Evolutionary conservation across 2,113 vertebrate species (phyloP).

Genomic region (Drymodes brunneopygia): DNA sequence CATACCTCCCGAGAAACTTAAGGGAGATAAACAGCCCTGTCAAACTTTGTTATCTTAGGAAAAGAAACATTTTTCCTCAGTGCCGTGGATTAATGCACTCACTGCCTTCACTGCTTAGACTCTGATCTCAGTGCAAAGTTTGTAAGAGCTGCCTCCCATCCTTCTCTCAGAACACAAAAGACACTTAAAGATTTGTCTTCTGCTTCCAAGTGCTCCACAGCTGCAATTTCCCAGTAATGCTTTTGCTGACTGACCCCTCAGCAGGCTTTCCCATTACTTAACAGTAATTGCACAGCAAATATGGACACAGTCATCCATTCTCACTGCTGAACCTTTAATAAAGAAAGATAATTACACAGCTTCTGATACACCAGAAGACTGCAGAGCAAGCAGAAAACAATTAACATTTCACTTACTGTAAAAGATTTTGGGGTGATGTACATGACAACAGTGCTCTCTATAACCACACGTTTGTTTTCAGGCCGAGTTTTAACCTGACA

Average conservation of each 20-base stretch:
- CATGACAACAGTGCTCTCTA: neutral
- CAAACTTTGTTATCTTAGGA: neutral
- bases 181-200: neutral
- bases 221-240: neutral
- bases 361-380: neutral
- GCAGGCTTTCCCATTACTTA: neutral
- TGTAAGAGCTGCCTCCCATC: neutral
- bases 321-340: neutral
- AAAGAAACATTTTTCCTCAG: neutral
- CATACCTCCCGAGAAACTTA: constrained; percentile 3
- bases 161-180: neutral
- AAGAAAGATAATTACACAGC: neutral
- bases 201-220: neutral
- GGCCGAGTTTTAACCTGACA: neutral
- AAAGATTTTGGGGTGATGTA: neutral
- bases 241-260: neutral
- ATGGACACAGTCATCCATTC: neutral
- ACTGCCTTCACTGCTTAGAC: neutral
- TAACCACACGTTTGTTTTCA: neutral
- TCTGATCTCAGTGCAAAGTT: neutral
- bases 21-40: constrained; percentile 3
- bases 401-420: neutral
- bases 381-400: neutral
- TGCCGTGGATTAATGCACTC: neutral
- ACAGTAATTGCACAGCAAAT: neutral